These are phyloP conservation scores for Sphaerophoria taeniata DNA, from an alignment of 2,888 invertebrate genomes.

Conservation along the genomic window DNA sequence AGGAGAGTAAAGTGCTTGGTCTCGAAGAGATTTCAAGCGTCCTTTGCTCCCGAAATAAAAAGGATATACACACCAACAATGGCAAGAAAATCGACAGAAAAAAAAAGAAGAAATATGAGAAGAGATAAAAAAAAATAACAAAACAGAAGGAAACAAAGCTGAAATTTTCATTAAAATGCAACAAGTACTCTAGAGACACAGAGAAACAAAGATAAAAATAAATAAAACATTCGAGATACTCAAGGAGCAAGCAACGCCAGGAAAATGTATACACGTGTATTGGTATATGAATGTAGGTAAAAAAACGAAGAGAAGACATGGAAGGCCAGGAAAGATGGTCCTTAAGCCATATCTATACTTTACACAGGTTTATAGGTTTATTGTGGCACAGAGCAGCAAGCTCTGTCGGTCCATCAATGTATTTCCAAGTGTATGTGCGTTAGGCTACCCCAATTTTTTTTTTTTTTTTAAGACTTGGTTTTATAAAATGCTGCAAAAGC, in stretches of 20 bases:
- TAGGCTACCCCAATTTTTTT: background rate
- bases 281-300: background rate
- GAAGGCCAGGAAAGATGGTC: constrained; percentile 31
- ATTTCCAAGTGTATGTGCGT: background rate
- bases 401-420: constrained; percentile 22
- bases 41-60: constrained; percentile 49
- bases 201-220: constrained; percentile 48
- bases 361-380: constrained; percentile 25
- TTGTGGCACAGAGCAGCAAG: constrained; percentile 33
- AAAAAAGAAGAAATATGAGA: background rate
- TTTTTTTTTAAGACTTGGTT: too few species aligned
- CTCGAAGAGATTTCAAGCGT: constrained; percentile 62
- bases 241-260: background rate
- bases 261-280: background rate
- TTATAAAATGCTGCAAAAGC: too few species aligned
- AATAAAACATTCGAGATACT: constrained; percentile 57
- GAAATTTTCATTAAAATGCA: constrained; percentile 71
- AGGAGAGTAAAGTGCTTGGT: constrained; percentile 60
- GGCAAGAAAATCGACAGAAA: background rate
- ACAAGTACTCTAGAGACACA: constrained; percentile 64
- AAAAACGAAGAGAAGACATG: constrained; percentile 7
- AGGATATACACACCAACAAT: background rate
- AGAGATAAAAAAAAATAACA: background rate
- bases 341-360: constrained; percentile 36
- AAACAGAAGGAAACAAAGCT: constrained; percentile 35